A percentile compares a stretch with the other conserved stretches of the same genome.
Evolutionary conservation across 2,113 vertebrate genomes (phyloP).

Genomic region (Atractosteus spatula): DNA sequence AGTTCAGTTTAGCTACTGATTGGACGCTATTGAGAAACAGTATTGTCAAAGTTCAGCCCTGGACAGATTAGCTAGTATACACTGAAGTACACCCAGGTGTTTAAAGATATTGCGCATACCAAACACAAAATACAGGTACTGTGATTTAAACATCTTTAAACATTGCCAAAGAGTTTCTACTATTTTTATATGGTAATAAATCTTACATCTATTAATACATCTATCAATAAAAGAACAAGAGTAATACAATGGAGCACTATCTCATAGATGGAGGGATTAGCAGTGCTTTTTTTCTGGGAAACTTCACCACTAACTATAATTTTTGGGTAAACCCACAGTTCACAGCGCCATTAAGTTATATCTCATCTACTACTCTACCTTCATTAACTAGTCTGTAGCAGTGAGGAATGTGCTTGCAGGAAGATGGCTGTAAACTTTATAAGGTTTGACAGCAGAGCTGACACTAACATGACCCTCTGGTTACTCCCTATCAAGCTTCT

Average conservation of each 20-base stretch:
- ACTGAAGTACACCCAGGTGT: not conserved
- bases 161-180: too few species aligned
- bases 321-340: too few species aligned
- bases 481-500: conserved; percentile 22
- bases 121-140: not conserved
- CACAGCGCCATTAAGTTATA: too few species aligned
- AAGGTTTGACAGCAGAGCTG: conserved; percentile 33
- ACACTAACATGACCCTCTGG: conserved; percentile 38
- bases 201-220: too few species aligned
- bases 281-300: too few species aligned
- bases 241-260: too few species aligned
- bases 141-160: too few species aligned
- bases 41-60: not conserved
- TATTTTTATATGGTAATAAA: too few species aligned
- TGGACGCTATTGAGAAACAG: not conserved
- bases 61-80: not conserved
- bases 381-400: conserved; percentile 9
- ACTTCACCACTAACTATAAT: too few species aligned
- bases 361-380: conserved; percentile 11
- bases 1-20: not conserved
- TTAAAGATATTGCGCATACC: not conserved
- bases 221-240: too few species aligned
- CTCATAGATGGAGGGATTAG: too few species aligned
- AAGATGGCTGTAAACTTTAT: conserved; percentile 36
- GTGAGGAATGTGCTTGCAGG: conserved; percentile 32